Conservation (phyloP, 1,140 invertebrate species). For the Drosophila tristis region DNA sequence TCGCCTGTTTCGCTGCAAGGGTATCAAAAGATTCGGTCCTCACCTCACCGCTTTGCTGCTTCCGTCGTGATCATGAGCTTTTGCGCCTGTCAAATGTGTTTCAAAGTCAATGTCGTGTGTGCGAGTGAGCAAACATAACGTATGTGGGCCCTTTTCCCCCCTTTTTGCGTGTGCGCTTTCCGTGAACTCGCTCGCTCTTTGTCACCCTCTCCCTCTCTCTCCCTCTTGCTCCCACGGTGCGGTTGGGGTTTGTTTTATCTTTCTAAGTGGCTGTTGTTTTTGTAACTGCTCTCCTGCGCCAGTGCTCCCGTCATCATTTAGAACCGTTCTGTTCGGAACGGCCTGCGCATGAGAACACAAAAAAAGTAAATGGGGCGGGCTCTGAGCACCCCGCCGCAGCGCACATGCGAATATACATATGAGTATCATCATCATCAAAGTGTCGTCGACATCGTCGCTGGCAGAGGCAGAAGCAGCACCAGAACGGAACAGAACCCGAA, state of each 20-base stretch:
- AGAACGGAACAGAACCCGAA: conserved; percentile 35
- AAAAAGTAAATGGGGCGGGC: conserved; percentile 64
- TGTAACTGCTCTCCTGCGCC: conserved; percentile 38
- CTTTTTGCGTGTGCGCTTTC: conserved; percentile 30
- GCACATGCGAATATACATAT: conserved; percentile 22
- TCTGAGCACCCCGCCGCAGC: conserved; percentile 28
- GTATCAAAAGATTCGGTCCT: too few relatives aligned
- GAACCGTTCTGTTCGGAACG: conserved; percentile 62
- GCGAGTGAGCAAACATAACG: conserved; percentile 31
- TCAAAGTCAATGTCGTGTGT: conserved; percentile 71
- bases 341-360: conserved; percentile 51
- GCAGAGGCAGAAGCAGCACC: conserved; percentile 44
- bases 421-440: conserved; percentile 68
- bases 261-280: conserved; percentile 61
- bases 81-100: conserved; percentile 68
- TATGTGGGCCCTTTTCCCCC: conserved; percentile 19
- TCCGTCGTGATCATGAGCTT: conserved; percentile 42
- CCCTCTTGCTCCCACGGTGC: conserved; percentile 17
- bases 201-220: conserved; percentile 3
- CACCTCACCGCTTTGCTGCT: neutral
- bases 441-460: conserved; percentile 23
- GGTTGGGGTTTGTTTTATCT: conserved; percentile 65
- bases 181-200: conserved; percentile 22
- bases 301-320: conserved; percentile 77
- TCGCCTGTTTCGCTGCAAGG: too few relatives aligned